Base-by-base conservation (phyloP, 2,797 vertebrate species). In the Enteromius mattozi region DNA sequence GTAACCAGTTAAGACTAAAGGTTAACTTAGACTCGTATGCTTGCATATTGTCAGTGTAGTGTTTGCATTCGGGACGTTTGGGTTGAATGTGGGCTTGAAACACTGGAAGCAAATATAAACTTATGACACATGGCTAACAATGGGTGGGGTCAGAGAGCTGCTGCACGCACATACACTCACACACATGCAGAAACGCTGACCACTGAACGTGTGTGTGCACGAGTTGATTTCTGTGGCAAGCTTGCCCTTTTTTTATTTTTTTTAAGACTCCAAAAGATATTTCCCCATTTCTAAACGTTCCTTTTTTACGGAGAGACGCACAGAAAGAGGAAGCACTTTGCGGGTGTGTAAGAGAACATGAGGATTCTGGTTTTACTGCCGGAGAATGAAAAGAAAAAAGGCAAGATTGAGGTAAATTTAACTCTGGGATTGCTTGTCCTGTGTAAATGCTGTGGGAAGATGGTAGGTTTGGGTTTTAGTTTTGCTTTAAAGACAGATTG, bases 351-450 rank as follows among this genome's bases (percentile, higher is more conserved):
- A 77, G 74, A 72, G 87, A 93, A 91, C 66, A 92, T 95, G 92
- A 93, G 93, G 89, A 94, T 95, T 91, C 81, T 93, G 89, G 90
- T 95, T 82, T 88, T 95, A 89, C 90, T 94, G 88, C 90, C 92
- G 9, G 93, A 95, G 69, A 92, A 95, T 94, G 94, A 95, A 82
- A 94, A 94, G 91, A 93, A 92, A 90, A 89, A 82, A 89, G 90
- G 90, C 89, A 93, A 94, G 87, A 81, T 88, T 0, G 88, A 95
- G 94, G 95, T 95, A 94, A 92, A 86, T 24, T 35, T 27, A 51
- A 59, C 42, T 24, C 42, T 80, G 27, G 69, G 33, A 42, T 76
- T 56, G 27, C 24, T 37, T 45, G 47, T 65, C 14, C 5, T 74
- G 71, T 42, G 1, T 71, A 27, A 74, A 10, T 19, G 30, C 1